Evolutionary conservation across 1,140 invertebrate species (phyloP), one percentile per base, ranked within the genome.

Genomic region (Coptotermes formosanus): DNA sequence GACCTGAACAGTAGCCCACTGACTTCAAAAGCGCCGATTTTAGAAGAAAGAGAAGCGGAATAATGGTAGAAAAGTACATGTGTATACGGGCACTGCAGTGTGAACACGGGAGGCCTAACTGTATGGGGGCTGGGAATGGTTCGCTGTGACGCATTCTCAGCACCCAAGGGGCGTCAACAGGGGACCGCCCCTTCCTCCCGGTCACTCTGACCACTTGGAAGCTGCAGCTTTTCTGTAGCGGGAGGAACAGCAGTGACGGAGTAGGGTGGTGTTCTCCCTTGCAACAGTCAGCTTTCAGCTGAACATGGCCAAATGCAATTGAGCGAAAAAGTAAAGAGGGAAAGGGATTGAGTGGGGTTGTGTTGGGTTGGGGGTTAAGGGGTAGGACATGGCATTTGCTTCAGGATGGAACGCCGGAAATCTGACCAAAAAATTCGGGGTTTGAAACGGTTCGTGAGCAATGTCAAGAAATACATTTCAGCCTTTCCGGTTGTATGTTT

Each of bases 261-360:
- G 64, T 2, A 30, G 64, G n/a, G n/a, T 8, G n/a, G n/a, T 8
- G n/a, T 25, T 75, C n/a, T 30, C 64, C n/a, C 25, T 75, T 75
- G 25, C 64, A 75, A 75, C 64, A 30, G n/a, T 75, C 25, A 75
- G 64, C 64, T 75, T 75, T 75, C 64, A 30, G 7, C 64, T 6
- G 64, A 75, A 75, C 64, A 75, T 30, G n/a, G 64, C 64, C 25
- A 75, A 75, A 75, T 75, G 25, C 64, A 75, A 75, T 75, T 75
- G 64, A 75, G 64, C 14, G 25, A 75, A 75, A 30, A 30, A 25
- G n/a, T 38, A 21, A 16, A 55, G 19, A 4, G 0, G 1, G n/a
- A 30, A 14, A 75, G 8, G 16, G 64, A 30, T 3, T 16, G n/a
- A n/a, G n/a, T 8, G 64, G 25, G 64, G n/a, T 38, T 38, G 38